phyloP scores from a whole-genome alignment of 2,797 vertebrate genomes.

The Takifugu rubripes region DNA sequence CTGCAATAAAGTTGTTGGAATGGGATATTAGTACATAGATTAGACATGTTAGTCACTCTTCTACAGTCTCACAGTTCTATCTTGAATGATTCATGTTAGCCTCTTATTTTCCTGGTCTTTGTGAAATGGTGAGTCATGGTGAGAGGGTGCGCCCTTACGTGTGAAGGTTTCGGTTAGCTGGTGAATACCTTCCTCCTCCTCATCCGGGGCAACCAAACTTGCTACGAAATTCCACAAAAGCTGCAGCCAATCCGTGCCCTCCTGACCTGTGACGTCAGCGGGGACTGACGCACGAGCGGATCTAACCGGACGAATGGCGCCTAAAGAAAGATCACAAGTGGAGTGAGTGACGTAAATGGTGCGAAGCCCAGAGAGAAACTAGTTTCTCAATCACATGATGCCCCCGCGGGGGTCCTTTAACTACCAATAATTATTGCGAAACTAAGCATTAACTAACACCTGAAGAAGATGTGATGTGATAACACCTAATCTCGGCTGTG shows the following conservation, averaged over 20 bases:
- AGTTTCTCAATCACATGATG: too few species aligned
- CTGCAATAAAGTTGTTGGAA: slow-evolving; percentile 6
- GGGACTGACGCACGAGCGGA: slow-evolving; percentile 20
- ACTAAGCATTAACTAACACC: too few species aligned
- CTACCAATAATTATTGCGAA: too few species aligned
- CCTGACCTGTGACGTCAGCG: slow-evolving; percentile 21
- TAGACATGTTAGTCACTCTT: slow-evolving; percentile 19
- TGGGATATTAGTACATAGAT: slow-evolving; percentile 9
- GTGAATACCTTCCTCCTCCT: slow-evolving; percentile 74
- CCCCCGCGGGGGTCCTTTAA: too few species aligned
- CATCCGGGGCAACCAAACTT: slow-evolving; percentile 65
- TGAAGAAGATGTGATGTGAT: too few species aligned
- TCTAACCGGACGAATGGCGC: slow-evolving; percentile 42
- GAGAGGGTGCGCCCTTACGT: slow-evolving; percentile 65
- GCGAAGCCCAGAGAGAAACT: too few species aligned
- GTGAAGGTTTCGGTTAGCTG: slow-evolving; percentile 66
- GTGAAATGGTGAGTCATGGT: slow-evolving; percentile 20
- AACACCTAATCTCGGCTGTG: too few species aligned
- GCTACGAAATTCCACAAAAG: slow-evolving; percentile 51
- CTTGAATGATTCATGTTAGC: not conserved
- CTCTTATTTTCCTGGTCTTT: not conserved
- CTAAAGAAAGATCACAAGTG: slow-evolving; percentile 19
- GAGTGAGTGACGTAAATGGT: too few species aligned
- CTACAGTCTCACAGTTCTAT: slow-evolving; percentile 8
- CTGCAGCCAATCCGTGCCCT: slow-evolving; percentile 60